Base-by-base conservation (phyloP, 2,888 invertebrate species). In the Thereva unica region DNA sequence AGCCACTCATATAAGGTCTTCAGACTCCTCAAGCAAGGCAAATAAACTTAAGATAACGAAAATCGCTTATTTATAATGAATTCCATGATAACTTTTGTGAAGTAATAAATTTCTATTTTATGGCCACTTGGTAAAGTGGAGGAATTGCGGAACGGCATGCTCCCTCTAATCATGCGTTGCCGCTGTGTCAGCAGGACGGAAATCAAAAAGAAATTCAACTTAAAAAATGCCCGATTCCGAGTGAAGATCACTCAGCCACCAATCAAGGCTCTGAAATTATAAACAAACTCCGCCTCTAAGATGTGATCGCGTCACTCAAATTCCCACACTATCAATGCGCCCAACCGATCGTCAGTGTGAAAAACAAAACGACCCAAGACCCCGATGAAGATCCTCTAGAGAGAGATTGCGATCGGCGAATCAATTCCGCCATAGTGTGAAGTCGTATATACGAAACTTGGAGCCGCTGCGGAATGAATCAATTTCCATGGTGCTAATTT, bases 231-330 rank as follows among this genome's bases (percentile, higher is more conserved):
- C 3, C 6, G 40, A 40, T 41, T 40, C 52, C 41, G 23, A 23
- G 23, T 41, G 23, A 55, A 68, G 66, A 66, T 68, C 68, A 68
- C 68, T 68, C 68, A 68, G 50, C 66, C 66, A 66, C 68, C 68
- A 68, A 66, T 68, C 68, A 68, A 65, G 61, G 61, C 55, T 50
- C 52, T 49, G 38, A 42, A 54, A 54, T 55, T 68, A 55, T 68
- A 68, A 68, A 68, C 68, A 68, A 68, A 68, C 68, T 68, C 68
- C 68, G 65, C 68, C 68, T 68, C 61, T 66, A 38, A 52, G 45
- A 53, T 42, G 50, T 49, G 38, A 50, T 42, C 52, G 49, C 34
- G 7, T 37, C 10, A 41, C 49, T 40, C 35, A 47, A 44, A n/a
- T 54, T 67, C 56, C 64, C 63, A 67, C 56, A 50, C 50, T 12